A percentile compares a stretch with the other conserved stretches of the same genome.
Conservation (phyloP, 2,113 vertebrate species). For the Gavia stellata region DNA sequence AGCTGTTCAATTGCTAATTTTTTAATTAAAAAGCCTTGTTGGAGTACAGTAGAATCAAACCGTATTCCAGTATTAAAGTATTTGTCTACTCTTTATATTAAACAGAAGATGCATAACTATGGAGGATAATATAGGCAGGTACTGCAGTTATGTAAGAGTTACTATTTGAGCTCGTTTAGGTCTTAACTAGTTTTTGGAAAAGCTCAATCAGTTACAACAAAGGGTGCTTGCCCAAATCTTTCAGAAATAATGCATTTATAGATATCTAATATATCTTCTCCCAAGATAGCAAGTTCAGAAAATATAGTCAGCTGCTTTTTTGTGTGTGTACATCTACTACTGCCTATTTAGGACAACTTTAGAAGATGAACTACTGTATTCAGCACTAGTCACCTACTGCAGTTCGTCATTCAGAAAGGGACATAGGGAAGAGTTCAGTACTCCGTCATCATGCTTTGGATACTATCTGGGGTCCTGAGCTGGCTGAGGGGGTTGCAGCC, state of each 20-base stretch:
- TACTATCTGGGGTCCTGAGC: not conserved
- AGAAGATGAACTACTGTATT: not conserved
- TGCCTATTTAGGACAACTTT: not conserved
- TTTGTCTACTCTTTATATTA: not conserved
- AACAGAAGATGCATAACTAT: not conserved
- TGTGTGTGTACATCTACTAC: not conserved
- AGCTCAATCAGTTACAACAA: not conserved
- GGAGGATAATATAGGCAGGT: not conserved
- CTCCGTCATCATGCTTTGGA: not conserved
- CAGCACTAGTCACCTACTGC: not conserved
- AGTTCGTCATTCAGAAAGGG: not conserved
- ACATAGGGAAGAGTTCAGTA: not conserved
- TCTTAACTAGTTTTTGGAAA: not conserved
- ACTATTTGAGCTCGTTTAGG: not conserved
- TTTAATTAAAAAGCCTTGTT: not conserved
- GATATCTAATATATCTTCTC: not conserved
- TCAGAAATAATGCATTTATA: not conserved
- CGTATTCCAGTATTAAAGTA: not conserved
- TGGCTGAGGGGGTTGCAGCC: not conserved
- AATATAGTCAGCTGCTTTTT: not conserved
- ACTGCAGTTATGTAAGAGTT: not conserved
- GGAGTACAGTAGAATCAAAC: not conserved
- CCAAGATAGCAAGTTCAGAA: not conserved
- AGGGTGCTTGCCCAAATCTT: not conserved
- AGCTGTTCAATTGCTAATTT: not conserved